Evolutionary conservation across 2,888 invertebrate genomes (phyloP).

Genomic region (Eristalinus sepulchralis): DNA sequence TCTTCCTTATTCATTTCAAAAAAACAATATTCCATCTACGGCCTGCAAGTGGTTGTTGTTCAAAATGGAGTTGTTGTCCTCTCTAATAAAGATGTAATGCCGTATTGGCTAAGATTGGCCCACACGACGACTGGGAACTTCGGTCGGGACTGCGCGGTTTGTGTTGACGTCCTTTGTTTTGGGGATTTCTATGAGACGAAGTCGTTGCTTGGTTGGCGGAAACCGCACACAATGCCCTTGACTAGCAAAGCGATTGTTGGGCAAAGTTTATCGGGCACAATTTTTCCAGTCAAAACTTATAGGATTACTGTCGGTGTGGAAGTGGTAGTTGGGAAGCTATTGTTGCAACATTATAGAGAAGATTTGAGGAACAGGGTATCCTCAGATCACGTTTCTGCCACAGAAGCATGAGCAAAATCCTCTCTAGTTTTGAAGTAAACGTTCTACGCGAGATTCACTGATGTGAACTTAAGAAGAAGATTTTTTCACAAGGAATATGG

Average conservation of each 20-base stretch:
- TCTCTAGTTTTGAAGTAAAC: too few relatives aligned
- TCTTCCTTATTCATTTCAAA: conserved; percentile 59
- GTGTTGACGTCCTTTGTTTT: not conserved
- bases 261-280: not conserved
- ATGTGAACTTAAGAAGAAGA: too few relatives aligned
- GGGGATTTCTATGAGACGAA: not conserved
- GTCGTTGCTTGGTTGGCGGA: not conserved
- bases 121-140: not conserved
- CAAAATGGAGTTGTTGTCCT: conserved; percentile 57
- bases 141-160: not conserved
- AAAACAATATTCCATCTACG: conserved; percentile 65
- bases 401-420: too few relatives aligned
- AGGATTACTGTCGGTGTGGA: too few relatives aligned
- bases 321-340: too few relatives aligned
- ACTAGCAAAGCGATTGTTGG: not conserved
- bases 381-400: too few relatives aligned
- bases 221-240: not conserved
- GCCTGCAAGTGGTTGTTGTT: conserved; percentile 8
- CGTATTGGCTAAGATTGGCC: conserved; percentile 27
- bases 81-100: conserved; percentile 70
- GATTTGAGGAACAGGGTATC: too few relatives aligned
- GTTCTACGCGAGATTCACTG: too few relatives aligned
- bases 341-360: too few relatives aligned
- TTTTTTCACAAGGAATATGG: too few relatives aligned
- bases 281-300: not conserved